Evolutionary conservation across 2,888 invertebrate species (phyloP), one percentile per base, ranked within the genome.

Genomic region (Melanotus villosus): DNA sequence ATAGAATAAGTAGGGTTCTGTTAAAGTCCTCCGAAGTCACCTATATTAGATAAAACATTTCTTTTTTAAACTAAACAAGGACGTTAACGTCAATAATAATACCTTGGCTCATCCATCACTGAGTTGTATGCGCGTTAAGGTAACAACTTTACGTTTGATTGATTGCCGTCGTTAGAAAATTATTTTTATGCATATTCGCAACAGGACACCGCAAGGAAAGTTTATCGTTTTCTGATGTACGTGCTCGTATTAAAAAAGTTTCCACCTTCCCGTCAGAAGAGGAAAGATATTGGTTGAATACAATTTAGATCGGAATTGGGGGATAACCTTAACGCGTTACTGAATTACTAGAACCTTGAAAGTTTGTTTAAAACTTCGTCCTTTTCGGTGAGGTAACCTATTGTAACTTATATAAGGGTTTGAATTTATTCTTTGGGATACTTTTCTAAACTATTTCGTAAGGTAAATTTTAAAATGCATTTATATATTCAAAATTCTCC

Each of bases 71-170:
- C 12, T 16, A 7, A 9, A 7, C 2, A 10, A n/a, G 10, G 18
- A 47, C 12, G 18, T 23, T 23, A 23, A 45, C 23, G 12, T 21
- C 47, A 1, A 47, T 2, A 23, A 23, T 47, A 47, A 47, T 47
- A 47, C n/a, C n/a, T 19, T 47, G 18, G 12, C 47, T 23, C 21
- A 47, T 47, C 47, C 47, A 47, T 47, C 47, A 47, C 23, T 23
- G 43, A 43, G 9, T 18, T 7, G 12, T 10, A n/a, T 1, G 1
- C 10, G 21, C 6, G 9, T 23, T 12, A 6, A 26, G n/a, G 9
- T 38, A 38, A 38, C 14, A 38, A 38, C 12, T 47, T 23, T 47
- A 21, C 19, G 19, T 21, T 23, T 47, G 47, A 47, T 47, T 26
- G 47, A 47, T 47, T 47, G 14, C 23, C 23, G 12, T 38, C 38